A percentile compares a stretch with the other conserved stretches of the same genome.
These are phyloP conservation scores for Stegodyphus dumicola DNA, from an alignment of 1,140 invertebrate genomes.

Conservation along the genomic window DNA sequence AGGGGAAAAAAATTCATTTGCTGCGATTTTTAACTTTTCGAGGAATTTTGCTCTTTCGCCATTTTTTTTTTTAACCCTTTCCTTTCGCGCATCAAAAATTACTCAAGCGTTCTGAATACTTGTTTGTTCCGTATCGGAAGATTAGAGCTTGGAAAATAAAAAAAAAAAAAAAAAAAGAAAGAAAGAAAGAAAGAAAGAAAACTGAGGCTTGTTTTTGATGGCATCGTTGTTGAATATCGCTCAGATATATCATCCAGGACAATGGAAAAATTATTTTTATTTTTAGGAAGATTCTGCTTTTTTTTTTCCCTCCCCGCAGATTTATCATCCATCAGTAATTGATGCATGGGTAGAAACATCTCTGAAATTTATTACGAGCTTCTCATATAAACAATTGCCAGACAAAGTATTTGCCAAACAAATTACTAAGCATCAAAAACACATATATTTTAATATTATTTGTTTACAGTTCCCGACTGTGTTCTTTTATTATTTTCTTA, in stretches of 20 bases:
- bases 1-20: not conserved
- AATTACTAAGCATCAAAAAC: too few species aligned
- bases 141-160: not conserved
- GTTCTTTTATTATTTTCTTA: too few species aligned
- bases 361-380: too few species aligned
- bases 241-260: not conserved
- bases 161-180: not conserved
- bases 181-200: too few species aligned
- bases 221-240: not conserved
- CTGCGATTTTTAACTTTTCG: not conserved
- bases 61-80: not conserved
- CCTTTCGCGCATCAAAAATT: not conserved
- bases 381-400: too few species aligned
- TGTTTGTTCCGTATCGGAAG: not conserved
- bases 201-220: not conserved
- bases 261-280: not conserved
- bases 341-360: too few species aligned
- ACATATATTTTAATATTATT: too few species aligned
- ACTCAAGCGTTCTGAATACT: conserved; percentile 2
- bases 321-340: too few species aligned
- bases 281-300: not conserved
- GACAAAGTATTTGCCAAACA: too few species aligned
- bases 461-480: too few species aligned
- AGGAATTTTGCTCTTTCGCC: not conserved
- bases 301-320: too few species aligned